These are phyloP conservation scores for Pantherophis vulpinus DNA, from an alignment of 2,797 vertebrate species.

Conservation along the genomic window DNA sequence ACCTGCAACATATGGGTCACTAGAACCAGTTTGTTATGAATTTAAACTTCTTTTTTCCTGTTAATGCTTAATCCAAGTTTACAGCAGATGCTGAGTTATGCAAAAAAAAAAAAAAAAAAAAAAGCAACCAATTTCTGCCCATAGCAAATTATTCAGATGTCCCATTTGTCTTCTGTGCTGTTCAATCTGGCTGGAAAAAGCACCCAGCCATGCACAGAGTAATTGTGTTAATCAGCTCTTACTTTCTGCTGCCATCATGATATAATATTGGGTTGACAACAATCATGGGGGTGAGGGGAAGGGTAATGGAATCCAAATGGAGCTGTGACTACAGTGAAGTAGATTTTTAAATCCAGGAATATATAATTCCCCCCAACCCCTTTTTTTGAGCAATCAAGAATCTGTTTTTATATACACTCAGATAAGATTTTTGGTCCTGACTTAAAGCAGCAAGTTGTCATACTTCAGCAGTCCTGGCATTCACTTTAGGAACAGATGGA, in stretches of 20 bases:
- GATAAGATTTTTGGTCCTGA: slow-evolving; percentile 48
- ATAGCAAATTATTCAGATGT: slow-evolving; percentile 6
- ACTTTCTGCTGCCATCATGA: not conserved
- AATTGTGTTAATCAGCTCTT: slow-evolving; percentile 14
- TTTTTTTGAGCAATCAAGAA: slow-evolving; percentile 10
- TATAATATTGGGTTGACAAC: slow-evolving; percentile 5
- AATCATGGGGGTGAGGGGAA: not conserved
- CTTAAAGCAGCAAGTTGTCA: slow-evolving; percentile 57
- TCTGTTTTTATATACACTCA: slow-evolving; percentile 35
- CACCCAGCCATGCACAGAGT: not conserved
- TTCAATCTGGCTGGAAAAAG: not conserved
- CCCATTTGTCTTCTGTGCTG: not conserved
- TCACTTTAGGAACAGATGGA: slow-evolving; percentile 63
- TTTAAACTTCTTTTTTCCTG: not conserved
- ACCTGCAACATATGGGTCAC: not conserved
- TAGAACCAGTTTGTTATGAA: not conserved
- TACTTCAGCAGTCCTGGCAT: slow-evolving; percentile 63
- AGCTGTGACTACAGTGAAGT: not conserved
- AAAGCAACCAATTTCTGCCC: not conserved
- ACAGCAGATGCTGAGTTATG: not conserved
- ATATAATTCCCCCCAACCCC: fast-evolving
- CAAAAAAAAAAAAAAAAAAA: not conserved
- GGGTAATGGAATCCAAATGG: slow-evolving; percentile 12
- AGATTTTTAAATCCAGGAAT: not conserved
- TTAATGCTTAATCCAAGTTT: not conserved